Conservation (phyloP, 2,888 invertebrate species). For the Eilema griseolum region DNA sequence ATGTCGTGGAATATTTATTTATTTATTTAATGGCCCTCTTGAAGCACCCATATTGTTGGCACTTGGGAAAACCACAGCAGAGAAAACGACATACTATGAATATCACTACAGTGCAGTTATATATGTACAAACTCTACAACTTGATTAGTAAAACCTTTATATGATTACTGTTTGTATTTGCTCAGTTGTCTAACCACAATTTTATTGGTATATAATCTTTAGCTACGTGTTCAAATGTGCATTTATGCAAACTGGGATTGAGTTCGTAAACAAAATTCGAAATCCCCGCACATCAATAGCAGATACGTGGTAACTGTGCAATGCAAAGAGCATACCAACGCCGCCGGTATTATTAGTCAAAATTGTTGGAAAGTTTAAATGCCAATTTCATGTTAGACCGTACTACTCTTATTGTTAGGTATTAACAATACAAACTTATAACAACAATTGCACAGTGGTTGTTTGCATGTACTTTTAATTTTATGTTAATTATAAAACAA, state of each 20-base stretch:
- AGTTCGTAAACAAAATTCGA: conserved; percentile 15
- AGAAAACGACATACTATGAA: too few species aligned
- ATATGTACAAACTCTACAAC: conserved; percentile 30
- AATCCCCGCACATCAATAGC: conserved; percentile 3
- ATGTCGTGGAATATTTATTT: too few species aligned
- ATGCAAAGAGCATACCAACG: conserved; percentile 1
- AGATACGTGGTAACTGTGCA: not conserved
- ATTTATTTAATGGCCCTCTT: too few species aligned
- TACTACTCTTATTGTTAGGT: not conserved
- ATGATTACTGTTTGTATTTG: conserved; percentile 52
- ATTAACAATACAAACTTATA: not conserved
- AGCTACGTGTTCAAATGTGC: conserved; percentile 19
- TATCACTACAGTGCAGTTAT: too few species aligned
- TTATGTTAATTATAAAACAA: too few species aligned
- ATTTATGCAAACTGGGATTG: conserved; percentile 18
- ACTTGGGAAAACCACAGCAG: too few species aligned
- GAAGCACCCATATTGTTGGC: too few species aligned
- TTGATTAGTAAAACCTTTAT: conserved; percentile 75
- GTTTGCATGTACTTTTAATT: not conserved
- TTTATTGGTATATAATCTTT: conserved; percentile 35
- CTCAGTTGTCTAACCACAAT: conserved; percentile 35
- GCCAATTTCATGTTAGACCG: not conserved
- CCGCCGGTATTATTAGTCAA: conserved; percentile 6
- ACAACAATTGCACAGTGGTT: not conserved
- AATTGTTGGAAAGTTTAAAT: not conserved